Evolutionary conservation across 2,113 vertebrate species (phyloP), one percentile per base, ranked within the genome.

Genomic region (Lota lota): DNA sequence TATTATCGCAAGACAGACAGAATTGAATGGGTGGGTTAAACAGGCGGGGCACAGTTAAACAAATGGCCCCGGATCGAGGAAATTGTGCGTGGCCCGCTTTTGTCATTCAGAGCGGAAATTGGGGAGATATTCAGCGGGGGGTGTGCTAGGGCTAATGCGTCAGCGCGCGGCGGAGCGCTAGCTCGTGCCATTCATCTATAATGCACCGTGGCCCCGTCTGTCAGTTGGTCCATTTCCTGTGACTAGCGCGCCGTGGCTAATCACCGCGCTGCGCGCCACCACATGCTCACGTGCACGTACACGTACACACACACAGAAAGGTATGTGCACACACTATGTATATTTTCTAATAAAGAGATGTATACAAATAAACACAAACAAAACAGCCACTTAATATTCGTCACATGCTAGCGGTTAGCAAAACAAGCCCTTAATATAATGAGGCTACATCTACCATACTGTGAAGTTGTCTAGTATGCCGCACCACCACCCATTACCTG

Each of bases 241-340:
- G 89, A 93, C 92, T 93, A 89, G 87, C 87, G 76, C 75, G 92
- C 90, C 92, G 91, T 94, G 94, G 82, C 92, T 92, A 94, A 94
- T 95, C 91, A 90, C 81, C 86, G 87, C 80, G 80, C 87, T 91
- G 90, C 83, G 93, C 88, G 87, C 82, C 71, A 74, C 76, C 85
- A 86, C 83, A 72, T 83, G 88, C 64, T 17, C 40, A 22, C 64
- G 47, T 20, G 47, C 19, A 65, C 56, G 21, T 8, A 17, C n/a
- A 50, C 57, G 10, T 4, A 24, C 57, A 21, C 19, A 33, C 66
- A 4, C 60, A 61, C 20, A n/a, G 5, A 19, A 59, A 20, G n/a
- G 57, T 5, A 7, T 20, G 24, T 24, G 24, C 24, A 4, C 24
- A 24, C 2, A 2, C 2, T 24, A 2, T 4, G 4, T 24, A 24